Evolutionary conservation across 92 coral and sea anemone genomes (phyloP), one percentile per base, ranked within the genome.

Genomic region (Heliopora coerulea): DNA sequence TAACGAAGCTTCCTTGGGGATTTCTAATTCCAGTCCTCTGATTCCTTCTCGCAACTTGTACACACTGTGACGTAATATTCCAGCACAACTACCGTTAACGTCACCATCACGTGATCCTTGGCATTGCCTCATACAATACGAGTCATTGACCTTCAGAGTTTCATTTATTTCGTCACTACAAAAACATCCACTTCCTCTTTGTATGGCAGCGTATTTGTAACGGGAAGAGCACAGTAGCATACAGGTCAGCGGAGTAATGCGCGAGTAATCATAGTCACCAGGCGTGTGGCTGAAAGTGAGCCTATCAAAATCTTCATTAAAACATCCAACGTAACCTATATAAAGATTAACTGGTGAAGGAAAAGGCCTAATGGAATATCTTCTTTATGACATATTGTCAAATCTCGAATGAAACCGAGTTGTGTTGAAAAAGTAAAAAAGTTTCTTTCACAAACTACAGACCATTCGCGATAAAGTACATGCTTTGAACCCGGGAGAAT

Each of bases 311-410:
- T 80, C 73, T 15, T 79, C 84, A 24, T 70, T 30, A 48, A 58
- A 91, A 75, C 97, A 91, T 7, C 97, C 97, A 69, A 86, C 35
- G 69, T 80, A 79, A 74, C 86, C 97, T 91, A 84, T n/a, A 46
- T 54, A 32, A 37, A 37, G 42, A 37, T 11, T 4, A 37, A 37
- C 42, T n/a, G n/a, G n/a, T n/a, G n/a, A n/a, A n/a, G n/a, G n/a
- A n/a, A n/a, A n/a, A n/a, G n/a, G n/a, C n/a, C n/a, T n/a, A n/a
- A n/a, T n/a, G n/a, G n/a, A n/a, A n/a, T n/a, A n/a, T n/a, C n/a
- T n/a, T n/a, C n/a, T n/a, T n/a, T n/a, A n/a, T n/a, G n/a, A n/a
- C n/a, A n/a, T n/a, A n/a, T n/a, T n/a, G n/a, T n/a, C n/a, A n/a
- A n/a, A n/a, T n/a, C n/a, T n/a, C n/a, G n/a, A n/a, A n/a, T n/a